Evolutionary conservation across 2,113 vertebrate genomes (phyloP).

Genomic region (Heloderma charlesbogerti): DNA sequence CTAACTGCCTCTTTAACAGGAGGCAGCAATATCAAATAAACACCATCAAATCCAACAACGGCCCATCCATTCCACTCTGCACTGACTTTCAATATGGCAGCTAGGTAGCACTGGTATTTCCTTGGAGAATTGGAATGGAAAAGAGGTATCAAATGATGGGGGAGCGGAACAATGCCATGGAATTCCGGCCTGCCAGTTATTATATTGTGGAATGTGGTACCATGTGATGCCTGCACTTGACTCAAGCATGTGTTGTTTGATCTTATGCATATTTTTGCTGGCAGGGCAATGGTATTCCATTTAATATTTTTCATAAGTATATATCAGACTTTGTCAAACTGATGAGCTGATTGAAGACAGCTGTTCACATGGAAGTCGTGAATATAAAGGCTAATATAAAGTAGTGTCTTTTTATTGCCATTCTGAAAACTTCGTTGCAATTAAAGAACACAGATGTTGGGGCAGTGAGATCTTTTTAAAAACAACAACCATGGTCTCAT

Average conservation of each 20-base stretch:
- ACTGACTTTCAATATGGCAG: neutral
- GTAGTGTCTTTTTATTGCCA: neutral
- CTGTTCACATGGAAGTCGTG: conserved; percentile 44
- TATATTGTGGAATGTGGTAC: conserved; percentile 52
- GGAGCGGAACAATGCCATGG: conserved; percentile 34
- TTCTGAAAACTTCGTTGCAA: neutral
- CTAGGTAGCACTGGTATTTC: conserved; percentile 5
- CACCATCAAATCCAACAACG: too few relatives aligned
- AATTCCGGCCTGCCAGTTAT: conserved; percentile 5
- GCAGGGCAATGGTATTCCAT: conserved; percentile 56
- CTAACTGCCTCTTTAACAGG: too few relatives aligned
- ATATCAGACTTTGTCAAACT: conserved; percentile 57
- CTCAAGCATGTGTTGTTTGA: conserved; percentile 66
- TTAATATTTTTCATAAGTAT: conserved; percentile 31
- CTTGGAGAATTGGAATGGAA: neutral
- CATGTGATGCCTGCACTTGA: conserved; percentile 67
- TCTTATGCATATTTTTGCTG: conserved; percentile 61
- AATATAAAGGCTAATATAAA: neutral
- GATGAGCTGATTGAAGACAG: conserved; percentile 69
- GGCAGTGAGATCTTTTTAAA: neutral
- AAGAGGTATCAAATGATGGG: conserved; percentile 42
- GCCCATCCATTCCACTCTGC: neutral
- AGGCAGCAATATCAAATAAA: too few relatives aligned
- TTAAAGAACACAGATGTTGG: neutral
- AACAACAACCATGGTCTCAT: neutral